Evolutionary conservation across 2,113 vertebrate species (phyloP).

Genomic region (Catharus fuscescens): DNA sequence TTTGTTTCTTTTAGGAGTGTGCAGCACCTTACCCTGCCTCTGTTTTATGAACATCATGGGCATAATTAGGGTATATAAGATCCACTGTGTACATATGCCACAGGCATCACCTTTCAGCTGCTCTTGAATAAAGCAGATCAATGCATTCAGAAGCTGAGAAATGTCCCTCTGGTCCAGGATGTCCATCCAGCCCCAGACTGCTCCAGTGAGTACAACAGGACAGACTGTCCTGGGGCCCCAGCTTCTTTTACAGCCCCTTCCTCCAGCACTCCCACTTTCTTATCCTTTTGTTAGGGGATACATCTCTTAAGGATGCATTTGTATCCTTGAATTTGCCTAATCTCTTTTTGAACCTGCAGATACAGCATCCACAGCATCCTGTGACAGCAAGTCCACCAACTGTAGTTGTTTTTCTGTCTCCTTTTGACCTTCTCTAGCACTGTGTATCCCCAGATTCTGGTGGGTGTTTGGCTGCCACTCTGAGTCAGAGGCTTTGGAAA

Average conservation of each 20-base stretch:
- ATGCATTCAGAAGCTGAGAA: neutral
- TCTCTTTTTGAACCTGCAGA: neutral
- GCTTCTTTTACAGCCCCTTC: neutral
- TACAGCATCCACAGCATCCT: neutral
- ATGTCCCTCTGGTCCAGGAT: neutral
- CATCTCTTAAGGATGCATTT: neutral
- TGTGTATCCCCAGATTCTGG: neutral
- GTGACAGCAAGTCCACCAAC: neutral
- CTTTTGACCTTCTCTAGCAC: neutral
- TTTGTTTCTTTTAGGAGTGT: neutral
- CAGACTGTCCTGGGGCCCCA: neutral
- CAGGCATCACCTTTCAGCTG: neutral
- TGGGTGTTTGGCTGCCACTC: neutral
- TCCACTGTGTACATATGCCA: fast-evolving
- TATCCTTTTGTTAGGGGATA: neutral
- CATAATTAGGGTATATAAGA: neutral
- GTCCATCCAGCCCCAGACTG: neutral
- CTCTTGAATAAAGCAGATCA: neutral
- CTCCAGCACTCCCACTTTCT: neutral
- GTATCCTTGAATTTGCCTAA: neutral
- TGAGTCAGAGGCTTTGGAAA: neutral
- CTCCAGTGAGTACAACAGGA: neutral
- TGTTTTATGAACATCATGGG: neutral
- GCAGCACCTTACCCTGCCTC: neutral
- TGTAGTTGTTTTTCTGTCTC: neutral